Evolutionary conservation across 1,140 invertebrate species (phyloP), one percentile per base, ranked within the genome.

Genomic region (Panulirus ornatus): DNA sequence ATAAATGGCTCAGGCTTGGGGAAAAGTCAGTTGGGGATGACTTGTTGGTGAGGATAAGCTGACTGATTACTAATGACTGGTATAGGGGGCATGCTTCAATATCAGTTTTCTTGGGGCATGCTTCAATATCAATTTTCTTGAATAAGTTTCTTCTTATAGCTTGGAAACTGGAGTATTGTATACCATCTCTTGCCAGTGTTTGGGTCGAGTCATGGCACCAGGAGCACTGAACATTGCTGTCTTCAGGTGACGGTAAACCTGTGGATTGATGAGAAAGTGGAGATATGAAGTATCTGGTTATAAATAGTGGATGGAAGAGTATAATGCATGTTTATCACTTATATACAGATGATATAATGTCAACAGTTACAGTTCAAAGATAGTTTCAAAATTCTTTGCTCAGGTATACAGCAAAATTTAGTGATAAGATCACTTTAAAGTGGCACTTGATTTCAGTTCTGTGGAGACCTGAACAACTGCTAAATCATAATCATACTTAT

Each of bases 171-270:
- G 87, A 6, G 47, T 27, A 2, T 30, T 27, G 70, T 89, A 83
- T 30, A 11, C 27, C 88, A 89, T 89, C 88, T 89, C 88, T 44
- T 78, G 85, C 91, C 91, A 93, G 88, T 92, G 88, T 51, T 91
- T 66, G 6, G 91, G 71, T 27, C 92, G 78, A 38, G 87, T 78
- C 27, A 82, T 40, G 44, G 92, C 85, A 30, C 66, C 84, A 6
- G 88, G 84, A 42, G 91, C 92, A n/a, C 44, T 84, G 27, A 92
- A 58, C 70, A 88, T 90, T n/a, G 88, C 71, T 8, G 88, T 78
- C 71, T 92, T 83, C 36, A 92, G 84, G 73, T 92, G 90, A 30
- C 92, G 86, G 79, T 93, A 93, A 73, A 93, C 92, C 84, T 93
- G 91, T 42, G 92, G 92, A 79, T 6, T 40, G 14, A 27, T 19